phyloP scores from a whole-genome alignment of 2,888 invertebrate genomes.

The Nematopogon swammerdamellus region DNA sequence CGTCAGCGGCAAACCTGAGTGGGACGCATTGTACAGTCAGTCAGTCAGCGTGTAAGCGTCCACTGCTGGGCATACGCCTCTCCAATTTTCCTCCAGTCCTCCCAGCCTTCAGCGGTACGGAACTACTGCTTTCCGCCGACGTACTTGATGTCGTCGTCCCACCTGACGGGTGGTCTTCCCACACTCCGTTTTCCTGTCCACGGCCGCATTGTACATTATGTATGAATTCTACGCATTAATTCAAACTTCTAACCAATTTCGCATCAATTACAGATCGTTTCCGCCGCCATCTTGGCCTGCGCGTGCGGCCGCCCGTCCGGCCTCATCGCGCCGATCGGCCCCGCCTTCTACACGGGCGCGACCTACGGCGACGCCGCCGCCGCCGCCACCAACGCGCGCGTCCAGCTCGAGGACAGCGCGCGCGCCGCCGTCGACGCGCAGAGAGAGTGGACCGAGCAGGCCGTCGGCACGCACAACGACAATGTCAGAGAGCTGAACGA shows the following conservation, averaged over 20 bases:
- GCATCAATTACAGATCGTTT: constrained; percentile 45
- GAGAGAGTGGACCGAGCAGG: constrained; percentile 18
- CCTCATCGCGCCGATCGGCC: constrained; percentile 13
- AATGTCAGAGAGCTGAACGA: constrained; percentile 32
- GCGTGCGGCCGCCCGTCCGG: constrained; percentile 11
- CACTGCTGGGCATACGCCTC: too few relatives aligned
- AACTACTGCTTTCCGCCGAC: too few relatives aligned
- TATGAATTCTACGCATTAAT: too few relatives aligned
- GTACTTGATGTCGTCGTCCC: too few relatives aligned
- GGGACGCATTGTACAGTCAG: too few relatives aligned
- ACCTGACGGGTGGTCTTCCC: too few relatives aligned
- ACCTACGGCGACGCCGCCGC: constrained; percentile 6
- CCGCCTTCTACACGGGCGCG: constrained; percentile 2
- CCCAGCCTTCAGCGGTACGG: too few relatives aligned
- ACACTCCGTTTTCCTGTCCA: too few relatives aligned
- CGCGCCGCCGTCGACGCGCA: constrained; percentile 38
- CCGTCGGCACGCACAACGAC: constrained; percentile 23
- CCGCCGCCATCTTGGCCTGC: constrained; percentile 44
- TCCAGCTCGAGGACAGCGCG: constrained; percentile 41
- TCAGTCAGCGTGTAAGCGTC: too few relatives aligned
- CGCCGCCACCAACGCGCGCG: constrained; percentile 46
- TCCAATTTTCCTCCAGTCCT: too few relatives aligned
- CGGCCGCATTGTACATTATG: too few relatives aligned
- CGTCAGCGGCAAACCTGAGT: too few relatives aligned
- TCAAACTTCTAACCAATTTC: neutral